phyloP scores from a whole-genome alignment of 2,888 invertebrate genomes.

The Eutolmus rufibarbis region DNA sequence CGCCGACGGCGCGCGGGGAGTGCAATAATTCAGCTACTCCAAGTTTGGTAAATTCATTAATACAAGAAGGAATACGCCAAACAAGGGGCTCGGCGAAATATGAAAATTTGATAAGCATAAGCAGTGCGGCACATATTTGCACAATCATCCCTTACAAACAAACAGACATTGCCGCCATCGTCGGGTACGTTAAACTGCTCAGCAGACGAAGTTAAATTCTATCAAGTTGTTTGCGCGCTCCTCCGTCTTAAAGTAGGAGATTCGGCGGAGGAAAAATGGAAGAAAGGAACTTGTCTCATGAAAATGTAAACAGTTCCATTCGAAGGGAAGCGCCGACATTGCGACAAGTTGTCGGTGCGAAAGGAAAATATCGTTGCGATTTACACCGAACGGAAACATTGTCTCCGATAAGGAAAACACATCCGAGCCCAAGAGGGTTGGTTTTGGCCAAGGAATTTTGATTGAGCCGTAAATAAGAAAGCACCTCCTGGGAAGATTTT shows the following conservation, averaged over 20 bases:
- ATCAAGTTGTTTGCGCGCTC: neutral
- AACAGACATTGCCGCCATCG: neutral
- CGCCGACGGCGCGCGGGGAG: neutral
- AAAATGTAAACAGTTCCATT: neutral
- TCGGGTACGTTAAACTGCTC: neutral
- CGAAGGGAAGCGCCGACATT: neutral
- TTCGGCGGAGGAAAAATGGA: neutral
- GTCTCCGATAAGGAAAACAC: neutral
- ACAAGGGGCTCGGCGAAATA: neutral
- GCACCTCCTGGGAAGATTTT: neutral
- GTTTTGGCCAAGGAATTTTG: neutral
- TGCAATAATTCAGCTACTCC: neutral
- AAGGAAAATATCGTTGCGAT: neutral
- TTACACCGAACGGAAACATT: constrained; percentile 5
- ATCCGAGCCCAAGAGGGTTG: neutral
- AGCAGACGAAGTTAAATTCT: neutral
- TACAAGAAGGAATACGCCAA: neutral
- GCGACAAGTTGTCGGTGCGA: neutral
- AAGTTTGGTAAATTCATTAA: neutral
- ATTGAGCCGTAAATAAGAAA: constrained; percentile 11
- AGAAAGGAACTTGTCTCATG: neutral
- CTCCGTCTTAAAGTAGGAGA: neutral
- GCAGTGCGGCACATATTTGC: neutral
- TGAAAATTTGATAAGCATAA: neutral
- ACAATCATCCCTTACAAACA: neutral